Percentiles rank a stretch among this genome's conserved stretches.
These are phyloP conservation scores for Danio kyathit DNA, from an alignment of 2,797 vertebrate species.

Conservation along the genomic window DNA sequence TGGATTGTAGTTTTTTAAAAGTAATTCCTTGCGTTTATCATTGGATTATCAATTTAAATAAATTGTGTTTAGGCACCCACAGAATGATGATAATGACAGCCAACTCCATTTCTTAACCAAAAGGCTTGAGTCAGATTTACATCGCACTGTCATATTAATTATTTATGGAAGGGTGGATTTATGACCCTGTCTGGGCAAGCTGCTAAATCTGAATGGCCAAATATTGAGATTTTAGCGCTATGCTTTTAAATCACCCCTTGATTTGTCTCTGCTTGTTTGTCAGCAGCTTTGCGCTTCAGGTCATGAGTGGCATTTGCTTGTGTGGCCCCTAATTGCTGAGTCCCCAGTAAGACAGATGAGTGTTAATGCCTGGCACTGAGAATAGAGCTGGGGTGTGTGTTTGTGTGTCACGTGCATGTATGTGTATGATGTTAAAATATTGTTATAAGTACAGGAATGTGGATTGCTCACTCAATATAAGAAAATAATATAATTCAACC, in stretches of 20 bases:
- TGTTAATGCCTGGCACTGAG: conserved; percentile 91
- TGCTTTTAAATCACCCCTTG: conserved; percentile 99
- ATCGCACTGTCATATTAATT: conserved; percentile 94
- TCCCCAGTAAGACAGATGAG: conserved; percentile 99
- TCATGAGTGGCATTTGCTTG: conserved; percentile 99
- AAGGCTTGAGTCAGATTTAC: conserved; percentile 88
- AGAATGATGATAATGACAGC: conserved; percentile 41
- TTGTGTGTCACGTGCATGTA: background rate
- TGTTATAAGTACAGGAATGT: background rate
- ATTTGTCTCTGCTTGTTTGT: conserved; percentile 99
- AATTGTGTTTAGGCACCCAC: background rate
- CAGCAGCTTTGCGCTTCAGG: conserved; percentile 93
- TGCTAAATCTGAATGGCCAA: conserved; percentile 98
- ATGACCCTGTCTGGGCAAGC: conserved; percentile 91
- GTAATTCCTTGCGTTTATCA: background rate
- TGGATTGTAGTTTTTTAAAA: background rate
- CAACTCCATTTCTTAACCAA: conserved; percentile 87
- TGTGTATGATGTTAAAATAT: conserved; percentile 22
- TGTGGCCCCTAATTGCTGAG: conserved; percentile 99
- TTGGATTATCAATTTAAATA: background rate
- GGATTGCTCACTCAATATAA: too few relatives aligned
- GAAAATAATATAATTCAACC: too few relatives aligned
- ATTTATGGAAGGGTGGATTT: conserved; percentile 99
- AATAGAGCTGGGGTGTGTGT: conserved; percentile 54
- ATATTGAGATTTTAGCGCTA: conserved; percentile 99